Conservation (phyloP, 2,113 vertebrate species). For the Pluvialis apricaria region DNA sequence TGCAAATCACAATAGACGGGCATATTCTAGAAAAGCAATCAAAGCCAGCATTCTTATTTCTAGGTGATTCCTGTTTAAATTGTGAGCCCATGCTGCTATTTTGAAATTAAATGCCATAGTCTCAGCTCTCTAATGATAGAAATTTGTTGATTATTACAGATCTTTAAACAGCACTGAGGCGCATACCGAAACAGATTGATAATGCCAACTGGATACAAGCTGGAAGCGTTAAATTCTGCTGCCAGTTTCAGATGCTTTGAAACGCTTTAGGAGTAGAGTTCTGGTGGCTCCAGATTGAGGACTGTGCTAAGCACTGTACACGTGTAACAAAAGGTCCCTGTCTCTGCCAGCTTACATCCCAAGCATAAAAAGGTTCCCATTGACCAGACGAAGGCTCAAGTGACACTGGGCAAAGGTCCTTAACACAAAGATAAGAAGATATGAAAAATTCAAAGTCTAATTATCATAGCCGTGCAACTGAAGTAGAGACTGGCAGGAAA, state of each 20-base stretch:
- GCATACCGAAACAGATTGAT: conserved; percentile 17
- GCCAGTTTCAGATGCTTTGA: neutral
- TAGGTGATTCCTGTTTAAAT: neutral
- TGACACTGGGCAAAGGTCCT: neutral
- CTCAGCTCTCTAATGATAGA: neutral
- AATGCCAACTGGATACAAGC: conserved; percentile 11
- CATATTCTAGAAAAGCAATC: neutral
- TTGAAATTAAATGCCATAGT: neutral
- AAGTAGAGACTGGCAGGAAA: neutral
- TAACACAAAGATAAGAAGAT: neutral
- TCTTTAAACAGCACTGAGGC: conserved; percentile 1
- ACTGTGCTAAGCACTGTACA: neutral
- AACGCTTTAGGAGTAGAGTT: neutral
- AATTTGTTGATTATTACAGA: conserved; percentile 29
- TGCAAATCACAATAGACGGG: neutral
- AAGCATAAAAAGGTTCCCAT: accelerated
- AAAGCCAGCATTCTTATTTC: neutral
- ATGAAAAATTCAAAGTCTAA: conserved; percentile 7
- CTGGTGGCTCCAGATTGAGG: neutral
- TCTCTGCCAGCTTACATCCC: neutral
- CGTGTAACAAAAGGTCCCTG: neutral
- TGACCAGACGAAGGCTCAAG: neutral
- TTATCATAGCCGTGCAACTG: neutral
- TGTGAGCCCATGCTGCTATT: neutral
- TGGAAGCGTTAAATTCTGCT: conserved; percentile 21